These are phyloP conservation scores for Macropus fuliginosus DNA, from an alignment of 2,797 vertebrate species.

Conservation along the genomic window DNA sequence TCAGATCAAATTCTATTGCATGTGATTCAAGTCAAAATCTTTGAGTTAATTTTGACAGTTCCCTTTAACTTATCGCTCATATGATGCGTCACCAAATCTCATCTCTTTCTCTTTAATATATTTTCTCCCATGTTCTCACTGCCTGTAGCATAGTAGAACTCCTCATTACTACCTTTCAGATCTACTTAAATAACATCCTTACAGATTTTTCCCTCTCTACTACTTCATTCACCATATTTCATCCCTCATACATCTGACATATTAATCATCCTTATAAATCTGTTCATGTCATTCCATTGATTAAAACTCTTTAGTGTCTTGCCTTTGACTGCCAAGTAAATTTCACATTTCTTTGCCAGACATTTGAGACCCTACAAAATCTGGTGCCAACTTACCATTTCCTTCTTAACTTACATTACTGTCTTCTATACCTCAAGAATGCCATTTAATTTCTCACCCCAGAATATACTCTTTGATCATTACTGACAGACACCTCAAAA, in stretches of 20 bases:
- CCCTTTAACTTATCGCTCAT: background rate
- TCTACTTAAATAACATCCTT: background rate
- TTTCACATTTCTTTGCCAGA: too few species aligned
- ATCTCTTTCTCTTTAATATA: background rate
- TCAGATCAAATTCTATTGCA: background rate
- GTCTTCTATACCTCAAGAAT: too few species aligned
- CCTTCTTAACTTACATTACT: too few species aligned
- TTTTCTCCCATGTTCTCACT: background rate
- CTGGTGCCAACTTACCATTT: too few species aligned
- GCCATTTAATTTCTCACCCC: too few species aligned
- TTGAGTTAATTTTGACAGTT: too few species aligned
- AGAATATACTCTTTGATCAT: too few species aligned
- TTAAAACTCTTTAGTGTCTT: background rate
- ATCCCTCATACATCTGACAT: background rate
- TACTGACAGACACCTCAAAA: too few species aligned
- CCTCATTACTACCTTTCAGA: background rate
- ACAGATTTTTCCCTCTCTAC: background rate
- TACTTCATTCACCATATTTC: background rate
- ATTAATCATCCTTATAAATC: background rate
- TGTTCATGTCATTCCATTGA: background rate
- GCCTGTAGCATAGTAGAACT: background rate
- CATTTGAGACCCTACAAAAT: too few species aligned
- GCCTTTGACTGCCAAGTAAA: too few species aligned
- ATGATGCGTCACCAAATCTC: background rate
- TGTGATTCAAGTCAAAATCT: too few species aligned